Base-by-base conservation (phyloP, 2,113 vertebrate genomes). In the Neolamprologus falcicula region DNA sequence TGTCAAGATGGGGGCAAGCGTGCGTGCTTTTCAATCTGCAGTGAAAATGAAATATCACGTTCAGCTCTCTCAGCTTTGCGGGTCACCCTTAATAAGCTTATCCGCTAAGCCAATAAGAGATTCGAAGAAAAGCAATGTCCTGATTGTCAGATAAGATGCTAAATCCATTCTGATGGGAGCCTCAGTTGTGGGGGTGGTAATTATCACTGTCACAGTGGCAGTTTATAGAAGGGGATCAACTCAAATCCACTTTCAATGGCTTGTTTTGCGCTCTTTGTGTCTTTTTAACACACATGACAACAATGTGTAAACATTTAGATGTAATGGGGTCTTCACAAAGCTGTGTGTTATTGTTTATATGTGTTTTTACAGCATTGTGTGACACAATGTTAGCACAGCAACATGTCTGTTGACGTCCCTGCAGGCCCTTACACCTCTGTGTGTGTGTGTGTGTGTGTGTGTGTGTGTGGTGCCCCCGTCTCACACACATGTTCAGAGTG, bases 61-160 rank as follows among this genome's bases (percentile, higher is more conserved):
- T 88, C 86, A 81, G 92, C 90, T 92, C 91, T 88, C 86, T 90
- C 80, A 90, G 92, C 79, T 90, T 88, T 7, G 59, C 24, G 73
- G 93, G 94, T 94, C 92, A 87, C 89, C 91, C 90, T 88, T 93
- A 93, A 95, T 89, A 91, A 92, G 92, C 93, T 93, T 95, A 94
- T 91, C 90, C 82, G 7, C 91, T 93, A 93, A 94, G 92, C 95
- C 94, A 93, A 94, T 94, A 92, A 92, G 89, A 90, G 83, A 92
- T 91, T 92, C 3, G 63, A 91, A 92, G 91, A 86, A 92, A 91
- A 89, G 85, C 88, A 78, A 87, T 92, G 93, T 94, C 90, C 89
- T 91, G 95, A 95, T 94, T 90, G 92, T 93, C 91, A 90, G 95
- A 95, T 95, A 93, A 92, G 90, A 94, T 91, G 90, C 76, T 82